phyloP scores from a whole-genome alignment of 2,797 vertebrate species.

The Myotis vivesi region DNA sequence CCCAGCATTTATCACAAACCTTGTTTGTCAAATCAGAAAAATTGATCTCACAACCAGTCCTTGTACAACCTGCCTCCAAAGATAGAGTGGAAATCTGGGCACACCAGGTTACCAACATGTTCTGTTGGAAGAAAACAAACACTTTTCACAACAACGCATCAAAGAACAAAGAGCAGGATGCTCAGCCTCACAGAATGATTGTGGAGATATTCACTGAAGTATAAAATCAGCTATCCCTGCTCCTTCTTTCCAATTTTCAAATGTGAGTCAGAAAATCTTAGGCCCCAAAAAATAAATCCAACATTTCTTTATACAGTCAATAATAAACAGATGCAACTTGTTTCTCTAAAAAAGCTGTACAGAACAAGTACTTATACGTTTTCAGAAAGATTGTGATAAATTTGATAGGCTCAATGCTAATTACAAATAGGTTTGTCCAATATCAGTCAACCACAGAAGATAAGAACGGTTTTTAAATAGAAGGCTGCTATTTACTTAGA shows the following conservation, averaged over 20 bases:
- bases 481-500: background rate
- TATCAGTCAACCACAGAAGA: background rate
- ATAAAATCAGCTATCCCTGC: background rate
- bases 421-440: background rate
- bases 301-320: conserved; percentile 3
- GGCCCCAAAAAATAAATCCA: background rate
- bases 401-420: background rate
- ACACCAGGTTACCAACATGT: background rate
- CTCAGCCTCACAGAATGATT: conserved; percentile 15
- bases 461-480: background rate
- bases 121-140: conserved; percentile 42
- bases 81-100: conserved; percentile 39
- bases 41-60: background rate
- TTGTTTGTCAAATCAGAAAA: background rate
- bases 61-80: conserved; percentile 42
- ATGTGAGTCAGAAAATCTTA: conserved; percentile 37
- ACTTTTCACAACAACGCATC: background rate
- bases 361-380: background rate
- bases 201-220: background rate
- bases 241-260: conserved; percentile 14
- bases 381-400: background rate
- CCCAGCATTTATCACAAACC: conserved; percentile 16
- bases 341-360: conserved; percentile 19
- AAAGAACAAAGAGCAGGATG: background rate
- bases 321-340: conserved; percentile 11